Percentiles rank a stretch among this genome's conserved stretches.
These are phyloP conservation scores for Drosophila bocki DNA, from an alignment of 1,140 invertebrate species.

Conservation along the genomic window DNA sequence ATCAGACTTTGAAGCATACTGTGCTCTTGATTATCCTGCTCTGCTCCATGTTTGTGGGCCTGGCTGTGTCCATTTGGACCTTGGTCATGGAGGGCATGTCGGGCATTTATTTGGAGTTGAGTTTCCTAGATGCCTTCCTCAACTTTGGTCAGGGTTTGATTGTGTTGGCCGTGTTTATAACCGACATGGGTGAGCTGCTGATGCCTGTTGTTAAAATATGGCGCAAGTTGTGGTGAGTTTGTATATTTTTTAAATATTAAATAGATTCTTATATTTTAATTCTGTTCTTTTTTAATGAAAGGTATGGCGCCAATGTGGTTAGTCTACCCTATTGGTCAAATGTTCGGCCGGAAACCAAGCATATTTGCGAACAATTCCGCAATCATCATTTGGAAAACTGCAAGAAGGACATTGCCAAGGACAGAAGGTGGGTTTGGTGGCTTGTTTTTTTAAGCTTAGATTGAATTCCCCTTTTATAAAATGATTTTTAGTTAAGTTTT, in stretches of 20 bases:
- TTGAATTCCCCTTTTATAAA: neutral
- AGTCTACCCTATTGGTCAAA: slow-evolving; percentile 90
- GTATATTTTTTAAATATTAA: too few relatives aligned
- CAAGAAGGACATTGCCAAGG: slow-evolving; percentile 91
- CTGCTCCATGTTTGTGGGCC: slow-evolving; percentile 95
- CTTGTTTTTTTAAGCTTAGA: neutral
- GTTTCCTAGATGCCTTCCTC: slow-evolving; percentile 95
- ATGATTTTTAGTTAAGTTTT: neutral
- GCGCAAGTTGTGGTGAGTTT: slow-evolving; percentile 86
- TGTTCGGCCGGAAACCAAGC: slow-evolving; percentile 90
- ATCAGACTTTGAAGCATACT: slow-evolving; percentile 92
- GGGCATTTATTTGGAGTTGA: slow-evolving; percentile 95
- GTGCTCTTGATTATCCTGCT: slow-evolving; percentile 93
- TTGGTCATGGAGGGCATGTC: slow-evolving; percentile 93
- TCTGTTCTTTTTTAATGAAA: slow-evolving; percentile 28
- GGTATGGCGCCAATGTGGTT: slow-evolving; percentile 90
- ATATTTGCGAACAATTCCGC: slow-evolving; percentile 95
- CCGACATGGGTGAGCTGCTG: slow-evolving; percentile 91
- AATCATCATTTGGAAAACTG: slow-evolving; percentile 94
- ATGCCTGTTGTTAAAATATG: slow-evolving; percentile 88
- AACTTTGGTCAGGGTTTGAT: slow-evolving; percentile 95
- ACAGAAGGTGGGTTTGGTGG: slow-evolving; percentile 85
- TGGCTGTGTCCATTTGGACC: slow-evolving; percentile 94
- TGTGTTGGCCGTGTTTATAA: slow-evolving; percentile 94
- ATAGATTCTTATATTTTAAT: too few relatives aligned